A percentile compares a stretch with the other conserved stretches of the same genome.
Evolutionary conservation across 2,888 invertebrate genomes (phyloP).

Genomic region (Malthinus flaveolus): DNA sequence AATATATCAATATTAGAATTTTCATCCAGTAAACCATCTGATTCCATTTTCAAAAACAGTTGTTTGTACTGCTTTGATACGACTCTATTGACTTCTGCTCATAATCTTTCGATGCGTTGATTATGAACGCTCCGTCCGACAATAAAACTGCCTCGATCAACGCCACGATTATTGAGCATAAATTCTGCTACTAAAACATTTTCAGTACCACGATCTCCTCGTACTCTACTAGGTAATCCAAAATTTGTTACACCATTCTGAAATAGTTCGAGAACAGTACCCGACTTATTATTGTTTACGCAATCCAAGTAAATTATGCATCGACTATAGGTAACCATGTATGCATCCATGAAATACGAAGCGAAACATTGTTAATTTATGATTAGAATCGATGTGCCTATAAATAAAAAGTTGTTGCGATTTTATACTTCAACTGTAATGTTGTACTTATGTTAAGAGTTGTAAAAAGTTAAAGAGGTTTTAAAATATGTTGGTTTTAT

Average conservation of each 20-base stretch:
- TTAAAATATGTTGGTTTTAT: too few relatives aligned
- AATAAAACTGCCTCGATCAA: conserved; percentile 6
- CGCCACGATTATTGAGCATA: conserved; percentile 2
- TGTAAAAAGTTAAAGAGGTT: too few relatives aligned
- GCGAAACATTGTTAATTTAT: background rate
- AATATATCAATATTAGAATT: background rate
- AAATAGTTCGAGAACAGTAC: conserved; percentile 4
- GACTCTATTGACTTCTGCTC: conserved; percentile 6
- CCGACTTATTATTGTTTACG: background rate
- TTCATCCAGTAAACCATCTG: background rate
- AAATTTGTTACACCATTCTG: conserved; percentile 1
- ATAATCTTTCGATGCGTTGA: conserved; percentile 3
- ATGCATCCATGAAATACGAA: conserved; percentile 10
- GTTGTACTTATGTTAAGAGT: too few relatives aligned
- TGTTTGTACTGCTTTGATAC: background rate
- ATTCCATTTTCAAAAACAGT: background rate
- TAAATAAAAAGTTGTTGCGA: too few relatives aligned
- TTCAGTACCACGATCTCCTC: conserved; percentile 4
- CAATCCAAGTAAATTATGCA: conserved; percentile 1
- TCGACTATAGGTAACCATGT: conserved; percentile 3
- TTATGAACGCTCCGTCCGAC: conserved; percentile 6
- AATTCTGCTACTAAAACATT: conserved; percentile 7
- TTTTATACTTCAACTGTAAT: too few relatives aligned
- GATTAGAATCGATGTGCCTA: background rate
- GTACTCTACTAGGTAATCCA: conserved; percentile 2